Conservation (phyloP, 2,888 invertebrate genomes). For the Pycnomerus fuliginosus region DNA sequence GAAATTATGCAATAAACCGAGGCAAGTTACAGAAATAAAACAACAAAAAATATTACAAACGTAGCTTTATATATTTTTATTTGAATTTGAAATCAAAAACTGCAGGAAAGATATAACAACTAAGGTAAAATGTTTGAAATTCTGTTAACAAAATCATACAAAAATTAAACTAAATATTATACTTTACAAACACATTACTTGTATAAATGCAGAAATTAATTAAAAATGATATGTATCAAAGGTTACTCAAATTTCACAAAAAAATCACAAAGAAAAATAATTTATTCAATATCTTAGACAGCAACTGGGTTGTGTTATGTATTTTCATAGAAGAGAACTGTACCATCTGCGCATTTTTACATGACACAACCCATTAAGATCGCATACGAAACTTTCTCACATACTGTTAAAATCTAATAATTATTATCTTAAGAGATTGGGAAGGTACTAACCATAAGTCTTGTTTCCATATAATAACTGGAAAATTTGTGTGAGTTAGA, state of each 20-base stretch:
- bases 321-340: too few species aligned
- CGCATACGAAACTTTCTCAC: too few species aligned
- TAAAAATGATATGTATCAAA: slow-evolving; percentile 26
- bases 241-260: slow-evolving; percentile 18
- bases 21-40: slow-evolving; percentile 20
- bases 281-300: slow-evolving; percentile 11
- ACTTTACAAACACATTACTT: slow-evolving; percentile 16
- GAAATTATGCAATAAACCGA: slow-evolving; percentile 4
- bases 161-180: slow-evolving; percentile 12
- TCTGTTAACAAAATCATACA: slow-evolving; percentile 12
- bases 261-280: slow-evolving; percentile 13
- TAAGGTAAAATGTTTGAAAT: slow-evolving; percentile 17
- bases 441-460: too few species aligned
- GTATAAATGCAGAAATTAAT: slow-evolving; percentile 25
- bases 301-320: slow-evolving; percentile 3
- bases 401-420: too few species aligned
- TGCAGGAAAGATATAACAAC: slow-evolving; percentile 18
- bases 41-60: slow-evolving; percentile 26
- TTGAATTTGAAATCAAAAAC: slow-evolving; percentile 18
- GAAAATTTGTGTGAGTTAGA: not conserved
- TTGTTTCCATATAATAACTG: too few species aligned
- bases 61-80: slow-evolving; percentile 26
- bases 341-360: too few species aligned
- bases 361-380: too few species aligned
- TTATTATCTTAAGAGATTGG: too few species aligned